Conservation (phyloP, 2,797 vertebrate genomes). For the Malacoraja senta region DNA sequence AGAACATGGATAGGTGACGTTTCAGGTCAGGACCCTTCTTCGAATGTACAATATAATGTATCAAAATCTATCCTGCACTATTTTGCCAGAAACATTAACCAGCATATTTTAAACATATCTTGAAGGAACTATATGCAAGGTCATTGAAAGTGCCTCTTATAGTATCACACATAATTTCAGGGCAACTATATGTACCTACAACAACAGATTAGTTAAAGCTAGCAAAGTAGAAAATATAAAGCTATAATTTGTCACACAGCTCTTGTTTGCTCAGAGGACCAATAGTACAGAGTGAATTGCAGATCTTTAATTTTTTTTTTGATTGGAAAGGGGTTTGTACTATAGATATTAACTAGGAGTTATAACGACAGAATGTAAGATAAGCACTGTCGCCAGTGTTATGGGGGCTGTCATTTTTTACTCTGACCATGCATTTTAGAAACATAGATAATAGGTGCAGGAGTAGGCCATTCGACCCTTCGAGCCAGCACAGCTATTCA, state of each 20-base stretch:
- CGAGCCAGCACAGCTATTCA: no score
- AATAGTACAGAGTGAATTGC: neutral
- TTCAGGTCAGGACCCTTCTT: no score
- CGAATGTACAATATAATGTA: neutral
- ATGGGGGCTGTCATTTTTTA: neutral
- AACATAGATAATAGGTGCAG: no score
- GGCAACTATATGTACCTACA: neutral
- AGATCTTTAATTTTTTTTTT: neutral
- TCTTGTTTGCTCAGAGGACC: neutral
- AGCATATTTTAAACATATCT: neutral
- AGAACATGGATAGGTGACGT: no score
- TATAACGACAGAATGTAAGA: neutral
- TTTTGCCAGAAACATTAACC: constrained; percentile 16
- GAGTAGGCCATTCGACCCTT: no score
- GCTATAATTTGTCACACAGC: neutral
- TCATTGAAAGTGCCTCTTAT: no score
- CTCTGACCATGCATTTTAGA: neutral
- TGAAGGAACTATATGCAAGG: neutral
- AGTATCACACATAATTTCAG: neutral
- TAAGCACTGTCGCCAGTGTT: neutral
- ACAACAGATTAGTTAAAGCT: neutral
- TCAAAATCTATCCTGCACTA: neutral
- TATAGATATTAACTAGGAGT: neutral
- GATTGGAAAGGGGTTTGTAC: neutral
- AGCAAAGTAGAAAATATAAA: neutral